A percentile compares a stretch with the other conserved stretches of the same genome.
Evolutionary conservation across 2,113 vertebrate genomes (phyloP).

Genomic region (Amphiprion percula): DNA sequence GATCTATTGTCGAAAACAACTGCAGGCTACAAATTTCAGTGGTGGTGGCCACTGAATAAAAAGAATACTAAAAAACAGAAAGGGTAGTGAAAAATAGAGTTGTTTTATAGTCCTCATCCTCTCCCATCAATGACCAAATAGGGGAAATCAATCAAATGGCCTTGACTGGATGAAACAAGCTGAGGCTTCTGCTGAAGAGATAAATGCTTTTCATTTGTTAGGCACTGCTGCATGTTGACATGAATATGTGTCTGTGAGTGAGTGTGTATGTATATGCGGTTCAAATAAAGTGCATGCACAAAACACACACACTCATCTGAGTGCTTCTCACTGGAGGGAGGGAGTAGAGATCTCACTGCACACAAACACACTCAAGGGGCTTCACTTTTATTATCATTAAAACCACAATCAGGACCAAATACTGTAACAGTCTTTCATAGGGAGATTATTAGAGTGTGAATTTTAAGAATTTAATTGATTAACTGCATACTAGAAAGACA

Average conservation of each 20-base stretch:
- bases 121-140: conserved; percentile 9
- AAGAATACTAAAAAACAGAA: not conserved
- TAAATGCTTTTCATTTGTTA: conserved; percentile 48
- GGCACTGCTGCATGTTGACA: conserved; percentile 5
- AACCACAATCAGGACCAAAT: not conserved
- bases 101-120: conserved; percentile 41
- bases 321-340: conserved; percentile 15
- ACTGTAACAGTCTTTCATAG: accelerated
- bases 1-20: not conserved
- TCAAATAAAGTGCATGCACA: not conserved
- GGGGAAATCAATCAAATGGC: conserved; percentile 15
- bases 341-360: conserved; percentile 19
- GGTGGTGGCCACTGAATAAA: not conserved
- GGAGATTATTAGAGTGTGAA: not conserved
- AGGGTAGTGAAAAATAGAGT: not conserved
- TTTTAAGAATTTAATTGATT: not conserved
- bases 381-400: not conserved
- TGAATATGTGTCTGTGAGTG: not conserved
- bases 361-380: no score
- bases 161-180: conserved; percentile 9
- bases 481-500: not conserved
- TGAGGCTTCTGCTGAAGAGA: conserved; percentile 21
- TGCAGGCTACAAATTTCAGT: not conserved
- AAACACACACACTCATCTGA: not conserved
- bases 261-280: not conserved